Evolutionary conservation across 2,113 vertebrate species (phyloP).

Genomic region (Labeo catla): DNA sequence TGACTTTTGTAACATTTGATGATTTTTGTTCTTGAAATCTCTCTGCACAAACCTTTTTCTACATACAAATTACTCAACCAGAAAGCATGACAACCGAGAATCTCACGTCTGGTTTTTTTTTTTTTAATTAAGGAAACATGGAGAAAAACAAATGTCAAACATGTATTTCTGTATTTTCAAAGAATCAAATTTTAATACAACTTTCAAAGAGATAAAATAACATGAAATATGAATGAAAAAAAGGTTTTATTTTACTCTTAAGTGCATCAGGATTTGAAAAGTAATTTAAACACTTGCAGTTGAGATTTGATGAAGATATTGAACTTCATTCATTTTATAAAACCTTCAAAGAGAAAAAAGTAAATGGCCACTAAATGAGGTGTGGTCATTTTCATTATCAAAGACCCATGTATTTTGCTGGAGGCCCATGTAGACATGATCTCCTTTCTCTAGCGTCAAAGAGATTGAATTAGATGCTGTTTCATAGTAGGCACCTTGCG

Average conservation of each 20-base stretch:
- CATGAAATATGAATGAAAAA: too few relatives aligned
- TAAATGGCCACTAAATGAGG: too few relatives aligned
- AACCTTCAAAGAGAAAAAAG: too few relatives aligned
- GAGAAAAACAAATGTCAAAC: background rate
- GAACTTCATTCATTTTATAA: background rate
- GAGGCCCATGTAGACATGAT: slow-evolving; percentile 45
- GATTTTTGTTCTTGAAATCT: background rate
- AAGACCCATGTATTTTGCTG: too few relatives aligned
- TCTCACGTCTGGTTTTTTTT: background rate
- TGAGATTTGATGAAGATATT: background rate
- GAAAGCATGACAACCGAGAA: background rate
- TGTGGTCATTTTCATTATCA: too few relatives aligned
- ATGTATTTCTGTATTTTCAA: too few relatives aligned
- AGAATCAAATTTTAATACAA: too few relatives aligned
- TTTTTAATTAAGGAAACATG: background rate
- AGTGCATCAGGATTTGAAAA: background rate
- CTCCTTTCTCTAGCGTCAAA: slow-evolving; percentile 56
- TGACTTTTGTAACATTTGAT: background rate
- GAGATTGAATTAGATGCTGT: slow-evolving; percentile 55
- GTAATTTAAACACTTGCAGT: background rate
- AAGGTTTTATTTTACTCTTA: background rate
- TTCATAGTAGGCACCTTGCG: background rate
- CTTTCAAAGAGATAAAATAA: too few relatives aligned
- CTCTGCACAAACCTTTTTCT: background rate
- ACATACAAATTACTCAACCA: background rate